Evolutionary conservation across 2,797 vertebrate genomes (phyloP), one percentile per base, ranked within the genome.

Genomic region (Halcyon chelicuti): DNA sequence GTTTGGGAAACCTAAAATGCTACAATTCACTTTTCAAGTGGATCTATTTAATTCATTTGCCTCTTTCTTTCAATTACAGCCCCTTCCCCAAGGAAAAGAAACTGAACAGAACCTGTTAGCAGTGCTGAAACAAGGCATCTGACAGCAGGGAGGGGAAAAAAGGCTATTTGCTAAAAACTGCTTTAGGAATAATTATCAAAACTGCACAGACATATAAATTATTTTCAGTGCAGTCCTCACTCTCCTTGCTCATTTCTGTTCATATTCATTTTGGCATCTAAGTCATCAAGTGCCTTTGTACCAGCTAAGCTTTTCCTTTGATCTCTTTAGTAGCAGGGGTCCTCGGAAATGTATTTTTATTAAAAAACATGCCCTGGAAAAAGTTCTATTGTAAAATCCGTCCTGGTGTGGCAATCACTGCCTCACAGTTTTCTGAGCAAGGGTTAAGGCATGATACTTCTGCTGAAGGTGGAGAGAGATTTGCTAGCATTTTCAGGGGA

Each of bases 301-400:
- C 5, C 82, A 93, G 67, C 90, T 72, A 57, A 94, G 88, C 78
- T 86, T 58, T 93, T 89, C 40, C 96, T 98, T 97, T 97, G 93
- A 97, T 96, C 68, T 89, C 52, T 85, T 89, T 23, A 83, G 60
- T 88, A 82, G 46, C 77, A 40, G 39, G 42, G 44, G 63, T 72
- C 51, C 40, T 70, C n/a, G 76, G 93, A 80, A 86, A 68, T 58
- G 86, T 49, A 72, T 61, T 91, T 96, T 90, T 66, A 93, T 92
- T 85, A 71, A 94, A 96, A 96, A 94, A 74, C 61, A 42, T 14
- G 63, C 74, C 63, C 58, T 91, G 70, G 81, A 88, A 95, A 85
- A 62, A 28, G 40, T 58, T 83, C 81, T 46, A 4, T 23, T 88
- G 54, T 35, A 33, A 66, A 54, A 60, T 46, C 42, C 54, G 31